Conservation (phyloP, 2,797 vertebrate species). For the Acrossocheilus wenchowensis region DNA sequence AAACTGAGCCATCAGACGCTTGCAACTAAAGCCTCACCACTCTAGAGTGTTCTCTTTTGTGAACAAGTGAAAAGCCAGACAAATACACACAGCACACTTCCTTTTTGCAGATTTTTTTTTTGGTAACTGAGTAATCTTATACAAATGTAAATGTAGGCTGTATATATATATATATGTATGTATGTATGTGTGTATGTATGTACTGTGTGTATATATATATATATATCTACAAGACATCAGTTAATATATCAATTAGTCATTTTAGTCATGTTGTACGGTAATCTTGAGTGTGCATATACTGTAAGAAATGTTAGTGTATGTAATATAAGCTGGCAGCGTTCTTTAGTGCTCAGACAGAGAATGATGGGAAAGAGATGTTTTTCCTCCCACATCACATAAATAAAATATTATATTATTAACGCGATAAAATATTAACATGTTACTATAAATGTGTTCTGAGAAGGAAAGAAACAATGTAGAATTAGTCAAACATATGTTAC, state of each 20-base stretch:
- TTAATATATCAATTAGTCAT: neutral
- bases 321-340: neutral
- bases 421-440: neutral
- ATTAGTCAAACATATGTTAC: constrained; percentile 2
- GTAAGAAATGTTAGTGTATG: neutral
- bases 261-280: neutral
- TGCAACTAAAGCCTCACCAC: constrained; percentile 50
- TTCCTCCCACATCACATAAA: neutral
- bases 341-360: neutral
- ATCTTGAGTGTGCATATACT: neutral
- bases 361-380: neutral
- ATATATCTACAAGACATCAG: too few relatives aligned
- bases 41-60: constrained; percentile 32
- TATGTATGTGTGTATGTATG: too few relatives aligned
- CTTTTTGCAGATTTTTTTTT: neutral
- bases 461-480: neutral
- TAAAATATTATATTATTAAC: too few relatives aligned
- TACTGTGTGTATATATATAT: too few relatives aligned
- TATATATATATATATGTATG: neutral
- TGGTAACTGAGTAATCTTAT: neutral
- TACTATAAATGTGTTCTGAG: constrained; percentile 6
- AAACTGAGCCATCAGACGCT: constrained; percentile 69
- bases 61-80: neutral
- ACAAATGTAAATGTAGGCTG: neutral
- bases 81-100: neutral